Base-by-base conservation (phyloP, 2,888 invertebrate genomes). In the Eurytoma californica region DNA sequence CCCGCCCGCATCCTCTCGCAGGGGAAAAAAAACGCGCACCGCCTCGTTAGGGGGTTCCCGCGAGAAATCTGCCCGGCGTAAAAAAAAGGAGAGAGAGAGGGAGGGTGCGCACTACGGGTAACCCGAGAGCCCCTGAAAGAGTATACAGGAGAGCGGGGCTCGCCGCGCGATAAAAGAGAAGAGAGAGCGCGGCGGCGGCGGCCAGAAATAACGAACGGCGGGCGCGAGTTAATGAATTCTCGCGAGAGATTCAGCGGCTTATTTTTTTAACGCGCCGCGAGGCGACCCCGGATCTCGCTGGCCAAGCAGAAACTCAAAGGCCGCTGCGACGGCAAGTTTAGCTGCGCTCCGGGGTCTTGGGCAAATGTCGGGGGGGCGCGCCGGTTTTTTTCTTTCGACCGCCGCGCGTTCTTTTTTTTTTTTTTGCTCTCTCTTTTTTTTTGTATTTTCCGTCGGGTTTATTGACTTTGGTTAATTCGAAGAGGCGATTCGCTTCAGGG, bases 281-380 rank as follows among this genome's bases (percentile, higher is more conserved):
- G 20, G 39, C 13, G 30, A 70, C 28, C n/a, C 16, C 2, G 13
- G 14, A 12, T 53, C 14, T 68, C 30, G 75, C 67, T 28, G 20
- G 30, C 68, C 30, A 58, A 58, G 68, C 75, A 39, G 75, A 75
- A 75, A 68, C 24, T 53, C 73, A 63, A 73, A 73, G 73, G 58
- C 51, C 28, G 58, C n/a, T 20, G 57, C 57, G 14, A 49, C 49
- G 60, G 47, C 7, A 9, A 30, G 9, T 58, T 16, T 3, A 18
- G 39, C 20, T 13, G 9, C n/a, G 66, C 39, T 39, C 9, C 39
- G 39, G 39, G 39, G 9, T 39, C 39, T 9, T 39, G 39, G 39
- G 39, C 9, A 39, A 39, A 39, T 39, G 39, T 39, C 39, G 39
- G 9, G 39, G 7, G 7, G 0, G 1, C 9, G 7, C 9, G 7